Conservation (phyloP, 1,140 invertebrate genomes). For the Pseudobourletiella spinata region DNA sequence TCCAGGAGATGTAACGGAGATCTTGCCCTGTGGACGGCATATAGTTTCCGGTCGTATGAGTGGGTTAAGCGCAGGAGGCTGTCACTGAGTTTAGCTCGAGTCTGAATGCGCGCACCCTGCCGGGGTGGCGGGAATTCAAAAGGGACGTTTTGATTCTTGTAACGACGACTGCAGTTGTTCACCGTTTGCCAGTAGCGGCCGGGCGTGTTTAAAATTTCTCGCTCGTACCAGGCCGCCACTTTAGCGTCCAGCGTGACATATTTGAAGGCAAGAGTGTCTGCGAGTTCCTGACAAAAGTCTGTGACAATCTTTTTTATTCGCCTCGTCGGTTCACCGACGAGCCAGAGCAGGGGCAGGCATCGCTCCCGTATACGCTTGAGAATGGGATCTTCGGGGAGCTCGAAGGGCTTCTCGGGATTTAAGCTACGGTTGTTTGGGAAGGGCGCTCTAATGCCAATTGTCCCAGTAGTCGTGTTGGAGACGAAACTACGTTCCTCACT, state of each 20-base stretch:
- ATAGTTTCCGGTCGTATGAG: background rate
- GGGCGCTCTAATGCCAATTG: too few relatives aligned
- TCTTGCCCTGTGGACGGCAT: too few relatives aligned
- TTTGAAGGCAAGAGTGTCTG: background rate
- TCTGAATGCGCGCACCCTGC: background rate
- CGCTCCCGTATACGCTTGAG: background rate
- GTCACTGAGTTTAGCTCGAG: background rate
- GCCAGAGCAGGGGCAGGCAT: background rate
- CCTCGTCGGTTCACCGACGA: background rate
- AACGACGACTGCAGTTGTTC: background rate
- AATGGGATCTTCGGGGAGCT: background rate
- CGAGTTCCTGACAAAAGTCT: background rate
- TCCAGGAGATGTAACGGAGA: background rate
- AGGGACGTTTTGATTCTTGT: background rate
- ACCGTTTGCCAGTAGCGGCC: background rate
- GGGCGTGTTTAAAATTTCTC: background rate
- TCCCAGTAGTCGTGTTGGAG: too few relatives aligned
- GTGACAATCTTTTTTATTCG: background rate
- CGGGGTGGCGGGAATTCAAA: background rate
- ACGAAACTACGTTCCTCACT: too few relatives aligned
- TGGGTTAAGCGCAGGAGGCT: background rate
- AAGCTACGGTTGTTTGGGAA: too few relatives aligned
- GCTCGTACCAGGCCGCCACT: background rate
- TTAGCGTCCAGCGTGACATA: background rate
- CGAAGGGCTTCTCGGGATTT: too few relatives aligned